Conservation (phyloP, 2,797 vertebrate species). For the Danio tinwini region DNA sequence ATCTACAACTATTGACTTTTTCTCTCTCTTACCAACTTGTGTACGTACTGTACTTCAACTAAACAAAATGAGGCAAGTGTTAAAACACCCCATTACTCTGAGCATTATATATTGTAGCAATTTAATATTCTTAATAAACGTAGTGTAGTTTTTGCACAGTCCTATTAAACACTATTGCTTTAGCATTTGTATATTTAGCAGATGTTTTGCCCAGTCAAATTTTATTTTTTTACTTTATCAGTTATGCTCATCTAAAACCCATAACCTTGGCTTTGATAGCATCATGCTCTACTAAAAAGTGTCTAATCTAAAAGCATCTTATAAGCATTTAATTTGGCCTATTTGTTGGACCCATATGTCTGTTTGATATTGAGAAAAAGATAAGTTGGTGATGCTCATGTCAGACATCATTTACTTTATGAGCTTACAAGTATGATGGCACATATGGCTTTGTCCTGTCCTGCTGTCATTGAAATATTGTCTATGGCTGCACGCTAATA, state of each 20-base stretch:
- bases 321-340: not conserved
- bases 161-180: conserved; percentile 2
- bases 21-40: too few relatives aligned
- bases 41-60: too few relatives aligned
- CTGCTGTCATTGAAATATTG: conserved; percentile 23
- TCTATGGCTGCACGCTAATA: conserved; percentile 16
- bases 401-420: conserved; percentile 10
- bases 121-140: not conserved
- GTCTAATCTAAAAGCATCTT: not conserved
- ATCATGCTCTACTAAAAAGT: not conserved
- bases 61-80: not conserved
- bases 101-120: not conserved
- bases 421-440: conserved; percentile 4
- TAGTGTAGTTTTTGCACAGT: not conserved
- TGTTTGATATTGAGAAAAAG: conserved; percentile 14
- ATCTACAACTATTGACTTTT: too few relatives aligned
- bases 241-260: not conserved
- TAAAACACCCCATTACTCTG: not conserved
- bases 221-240: not conserved
- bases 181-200: conserved; percentile 2
- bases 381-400: not conserved
- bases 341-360: not conserved
- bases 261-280: not conserved
- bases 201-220: not conserved
- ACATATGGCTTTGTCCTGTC: not conserved